phyloP scores from a whole-genome alignment of 2,888 invertebrate genomes.

The Augochlorella aurata region DNA sequence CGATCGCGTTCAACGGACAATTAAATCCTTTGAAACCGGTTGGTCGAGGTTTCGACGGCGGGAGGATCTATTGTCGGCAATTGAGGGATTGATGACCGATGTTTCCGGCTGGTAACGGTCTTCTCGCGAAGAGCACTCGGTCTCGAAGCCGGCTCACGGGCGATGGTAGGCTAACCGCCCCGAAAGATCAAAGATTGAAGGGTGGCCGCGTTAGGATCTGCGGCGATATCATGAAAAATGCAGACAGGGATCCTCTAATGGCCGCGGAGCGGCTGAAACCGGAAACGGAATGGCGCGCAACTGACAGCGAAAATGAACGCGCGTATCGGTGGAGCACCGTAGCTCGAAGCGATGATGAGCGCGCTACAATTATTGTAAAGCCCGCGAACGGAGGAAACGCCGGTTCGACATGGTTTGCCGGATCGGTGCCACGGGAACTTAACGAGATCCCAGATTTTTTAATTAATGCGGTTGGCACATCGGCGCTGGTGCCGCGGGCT shows the following conservation, averaged over 20 bases:
- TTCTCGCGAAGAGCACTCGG: background rate
- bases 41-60: background rate
- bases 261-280: constrained; percentile 15
- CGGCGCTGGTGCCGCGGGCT: constrained; percentile 67
- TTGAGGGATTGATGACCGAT: constrained; percentile 5
- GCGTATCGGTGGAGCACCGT: background rate
- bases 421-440: constrained; percentile 67
- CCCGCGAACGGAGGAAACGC: constrained; percentile 45
- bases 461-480: constrained; percentile 74
- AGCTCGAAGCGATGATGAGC: constrained; percentile 4
- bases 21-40: background rate
- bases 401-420: constrained; percentile 61
- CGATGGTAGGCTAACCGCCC: constrained; percentile 36
- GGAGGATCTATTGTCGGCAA: background rate
- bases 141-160: background rate
- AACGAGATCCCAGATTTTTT: constrained; percentile 70
- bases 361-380: constrained; percentile 47
- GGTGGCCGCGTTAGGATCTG: constrained; percentile 17
- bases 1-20: background rate
- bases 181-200: constrained; percentile 25
- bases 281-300: constrained; percentile 26
- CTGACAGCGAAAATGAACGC: constrained; percentile 35
- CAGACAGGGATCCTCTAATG: constrained; percentile 13
- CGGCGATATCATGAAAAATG: constrained; percentile 28
- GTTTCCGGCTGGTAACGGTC: constrained; percentile 3